Percentiles rank a stretch among this genome's conserved stretches.
Evolutionary conservation across 92 coral and sea anemone genomes (phyloP).

Genomic region (Isaurus tuberculatus): DNA sequence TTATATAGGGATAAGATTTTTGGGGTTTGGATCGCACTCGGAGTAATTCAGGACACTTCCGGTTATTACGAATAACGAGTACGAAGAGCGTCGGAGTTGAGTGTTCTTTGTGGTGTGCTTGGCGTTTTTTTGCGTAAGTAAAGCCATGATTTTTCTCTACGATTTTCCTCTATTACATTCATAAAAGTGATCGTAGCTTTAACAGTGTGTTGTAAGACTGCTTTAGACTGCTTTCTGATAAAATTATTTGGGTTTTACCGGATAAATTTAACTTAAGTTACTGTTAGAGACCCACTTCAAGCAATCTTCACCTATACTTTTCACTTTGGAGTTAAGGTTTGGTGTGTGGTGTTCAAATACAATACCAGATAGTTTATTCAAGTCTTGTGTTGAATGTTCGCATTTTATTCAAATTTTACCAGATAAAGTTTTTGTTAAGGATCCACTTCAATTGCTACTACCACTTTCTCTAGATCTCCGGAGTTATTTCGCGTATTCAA

Average conservation of each 20-base stretch:
- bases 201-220: neutral
- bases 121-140: constrained; percentile 10
- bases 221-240: neutral
- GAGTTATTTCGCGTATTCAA: neutral
- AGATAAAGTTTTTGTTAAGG: neutral
- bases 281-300: constrained; percentile 9
- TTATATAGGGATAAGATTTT: constrained; percentile 27
- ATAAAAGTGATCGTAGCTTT: constrained; percentile 2
- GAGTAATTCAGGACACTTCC: constrained; percentile 27
- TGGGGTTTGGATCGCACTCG: constrained; percentile 42
- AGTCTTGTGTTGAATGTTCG: constrained; percentile 19
- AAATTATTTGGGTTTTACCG: constrained; percentile 4
- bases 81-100: constrained; percentile 40
- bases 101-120: constrained; percentile 29
- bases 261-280: constrained; percentile 7
- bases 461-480: constrained; percentile 1
- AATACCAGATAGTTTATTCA: constrained; percentile 19
- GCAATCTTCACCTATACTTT: constrained; percentile 14
- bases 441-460: neutral
- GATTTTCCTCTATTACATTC: neutral
- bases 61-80: constrained; percentile 31
- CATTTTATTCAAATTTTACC: neutral
- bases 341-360: constrained; percentile 16
- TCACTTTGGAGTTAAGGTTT: neutral
- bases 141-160: neutral